These are phyloP conservation scores for Ophion ventricosus DNA, from an alignment of 2,888 invertebrate genomes.

Conservation along the genomic window DNA sequence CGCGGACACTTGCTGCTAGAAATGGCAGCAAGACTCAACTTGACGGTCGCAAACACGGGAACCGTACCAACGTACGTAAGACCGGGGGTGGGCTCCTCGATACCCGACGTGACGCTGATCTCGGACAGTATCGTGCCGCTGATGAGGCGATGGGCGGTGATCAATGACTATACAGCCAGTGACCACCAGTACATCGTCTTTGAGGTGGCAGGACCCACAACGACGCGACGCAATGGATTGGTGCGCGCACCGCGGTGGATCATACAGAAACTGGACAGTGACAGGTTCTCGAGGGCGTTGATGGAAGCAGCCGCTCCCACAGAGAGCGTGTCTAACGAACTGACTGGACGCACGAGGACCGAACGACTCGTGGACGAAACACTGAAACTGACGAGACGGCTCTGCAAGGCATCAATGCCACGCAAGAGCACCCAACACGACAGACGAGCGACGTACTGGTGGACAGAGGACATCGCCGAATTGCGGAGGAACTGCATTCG, in stretches of 20 bases:
- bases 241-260: conserved; percentile 18
- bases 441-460: conserved; percentile 65
- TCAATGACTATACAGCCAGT: conserved; percentile 61
- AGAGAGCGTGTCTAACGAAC: too few relatives aligned
- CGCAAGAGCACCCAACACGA: background rate
- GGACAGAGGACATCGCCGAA: conserved; percentile 66
- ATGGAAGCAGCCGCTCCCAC: background rate
- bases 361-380: conserved; percentile 28
- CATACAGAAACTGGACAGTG: conserved; percentile 10
- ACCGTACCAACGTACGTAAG: too few relatives aligned
- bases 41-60: too few relatives aligned
- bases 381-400: background rate
- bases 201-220: background rate
- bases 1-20: too few relatives aligned
- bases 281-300: conserved; percentile 10
- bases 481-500: conserved; percentile 52
- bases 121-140: conserved; percentile 16
- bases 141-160: conserved; percentile 35
- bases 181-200: conserved; percentile 64
- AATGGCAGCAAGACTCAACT: too few relatives aligned
- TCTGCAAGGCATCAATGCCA: conserved; percentile 39
- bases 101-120: too few relatives aligned
- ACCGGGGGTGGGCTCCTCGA: too few relatives aligned
- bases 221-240: background rate
- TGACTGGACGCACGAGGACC: conserved; percentile 3